phyloP scores from a whole-genome alignment of 2,797 vertebrate species.

The Avahi laniger region DNA sequence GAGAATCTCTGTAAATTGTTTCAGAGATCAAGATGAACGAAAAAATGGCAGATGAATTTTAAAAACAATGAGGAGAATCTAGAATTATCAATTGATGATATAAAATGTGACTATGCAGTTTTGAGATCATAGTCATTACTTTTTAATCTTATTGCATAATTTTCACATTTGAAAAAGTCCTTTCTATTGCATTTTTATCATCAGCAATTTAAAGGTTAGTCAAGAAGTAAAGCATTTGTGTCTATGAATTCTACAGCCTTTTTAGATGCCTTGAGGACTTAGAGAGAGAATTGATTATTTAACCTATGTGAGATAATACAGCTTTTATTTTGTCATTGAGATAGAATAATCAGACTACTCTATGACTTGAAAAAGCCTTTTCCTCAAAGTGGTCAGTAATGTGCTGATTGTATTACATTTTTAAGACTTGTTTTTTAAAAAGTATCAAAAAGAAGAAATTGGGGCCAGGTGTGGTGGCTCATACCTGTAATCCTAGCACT shows the following conservation, averaged over 20 bases:
- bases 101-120: background rate
- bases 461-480: background rate
- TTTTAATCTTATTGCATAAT: background rate
- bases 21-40: background rate
- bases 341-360: background rate
- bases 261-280: background rate
- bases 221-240: background rate
- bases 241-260: background rate
- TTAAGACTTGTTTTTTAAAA: background rate
- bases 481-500: background rate
- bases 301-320: background rate
- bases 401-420: background rate
- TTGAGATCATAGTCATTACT: background rate
- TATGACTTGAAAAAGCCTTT: background rate
- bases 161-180: background rate
- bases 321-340: background rate
- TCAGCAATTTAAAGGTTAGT: background rate
- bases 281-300: constrained; percentile 24
- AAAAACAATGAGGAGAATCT: background rate
- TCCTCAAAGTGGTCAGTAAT: background rate
- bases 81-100: background rate
- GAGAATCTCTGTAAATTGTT: background rate
- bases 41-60: background rate
- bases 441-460: constrained; percentile 6
- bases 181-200: background rate